Evolutionary conservation across 1,140 invertebrate species (phyloP).

Genomic region (Neoseiulus cucumeris): DNA sequence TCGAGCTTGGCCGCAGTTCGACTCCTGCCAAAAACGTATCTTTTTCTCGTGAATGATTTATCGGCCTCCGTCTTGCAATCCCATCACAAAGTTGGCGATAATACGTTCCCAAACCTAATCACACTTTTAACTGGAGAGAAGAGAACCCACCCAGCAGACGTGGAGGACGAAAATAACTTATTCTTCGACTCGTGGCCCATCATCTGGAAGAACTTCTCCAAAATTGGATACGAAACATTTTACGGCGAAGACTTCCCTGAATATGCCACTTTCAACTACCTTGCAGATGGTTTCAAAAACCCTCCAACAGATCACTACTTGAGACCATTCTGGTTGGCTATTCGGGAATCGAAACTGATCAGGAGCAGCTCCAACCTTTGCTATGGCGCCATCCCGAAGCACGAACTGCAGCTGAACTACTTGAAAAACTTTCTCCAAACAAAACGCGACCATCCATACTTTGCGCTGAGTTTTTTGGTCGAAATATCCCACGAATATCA

Average conservation of each 20-base stretch:
- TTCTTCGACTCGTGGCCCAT: conserved; percentile 18
- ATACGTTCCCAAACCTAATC: conserved; percentile 30
- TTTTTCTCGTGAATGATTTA: conserved; percentile 15
- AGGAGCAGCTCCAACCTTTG: conserved; percentile 17
- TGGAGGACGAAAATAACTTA: background rate
- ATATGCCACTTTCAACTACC: conserved; percentile 20
- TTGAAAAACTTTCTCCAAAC: conserved; percentile 16
- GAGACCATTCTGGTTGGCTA: conserved; percentile 20
- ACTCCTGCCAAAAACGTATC: conserved; percentile 22
- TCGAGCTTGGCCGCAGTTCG: conserved; percentile 21
- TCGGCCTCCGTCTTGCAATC: conserved; percentile 20
- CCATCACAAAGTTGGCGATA: conserved; percentile 29
- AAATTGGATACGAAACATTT: conserved; percentile 19
- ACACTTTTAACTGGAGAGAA: conserved; percentile 25
- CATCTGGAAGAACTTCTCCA: conserved; percentile 20
- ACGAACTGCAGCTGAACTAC: conserved; percentile 16
- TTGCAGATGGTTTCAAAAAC: conserved; percentile 18
- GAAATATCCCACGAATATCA: conserved; percentile 21
- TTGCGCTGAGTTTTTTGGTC: conserved; percentile 20
- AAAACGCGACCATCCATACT: conserved; percentile 15
- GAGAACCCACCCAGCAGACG: conserved; percentile 10
- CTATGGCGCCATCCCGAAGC: conserved; percentile 18
- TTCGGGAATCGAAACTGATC: conserved; percentile 17
- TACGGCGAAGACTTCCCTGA: conserved; percentile 21
- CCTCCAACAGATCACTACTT: conserved; percentile 23